Evolutionary conservation across 2,888 invertebrate species (phyloP), one percentile per base, ranked within the genome.

Genomic region (Meiosimyza platycephala): DNA sequence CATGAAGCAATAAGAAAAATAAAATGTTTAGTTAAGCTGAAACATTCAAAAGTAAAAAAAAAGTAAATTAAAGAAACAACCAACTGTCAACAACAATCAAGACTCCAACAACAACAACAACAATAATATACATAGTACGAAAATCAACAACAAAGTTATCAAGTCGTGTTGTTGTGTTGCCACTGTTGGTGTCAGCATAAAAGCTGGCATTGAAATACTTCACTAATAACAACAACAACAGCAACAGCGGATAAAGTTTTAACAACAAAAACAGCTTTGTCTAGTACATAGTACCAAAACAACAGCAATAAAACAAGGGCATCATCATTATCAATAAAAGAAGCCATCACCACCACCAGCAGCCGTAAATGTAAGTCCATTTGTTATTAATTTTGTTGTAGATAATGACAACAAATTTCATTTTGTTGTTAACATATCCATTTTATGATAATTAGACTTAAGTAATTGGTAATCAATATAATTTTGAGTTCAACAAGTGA

Each of bases 121-220:
- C 48, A 62, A 28, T 2, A 33, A 40, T 9, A 40, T 28, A 40
- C 1, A 9, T 40, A 40, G 9, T 9, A 40, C 40, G 2, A 40
- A 40, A 40, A 40, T 40, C 40, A 40, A 40, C 33, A 40, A 18
- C 48, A 63, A 48, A 18, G 63, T 9, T 40, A 40, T 40, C 3
- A 40, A 40, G 40, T 40, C 40, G 40, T 63, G 63, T 63, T 63
- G 63, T 48, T 57, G 22, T 57, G 63, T 63, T 57, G 22, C 18
- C 22, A 15, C 22, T 28, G 22, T 57, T 18, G 63, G 63, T 63
- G 63, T 63, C 63, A 63, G 63, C 63, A 63, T 6, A 40, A 48
- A 63, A 63, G 63, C 63, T 63, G 63, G 47, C 63, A 63, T 63
- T 63, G 63, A 48, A 63, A 63, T 63, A 33, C 63, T 16, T 47